Conservation (phyloP, 2,888 invertebrate genomes). For the Andrena praecox region DNA sequence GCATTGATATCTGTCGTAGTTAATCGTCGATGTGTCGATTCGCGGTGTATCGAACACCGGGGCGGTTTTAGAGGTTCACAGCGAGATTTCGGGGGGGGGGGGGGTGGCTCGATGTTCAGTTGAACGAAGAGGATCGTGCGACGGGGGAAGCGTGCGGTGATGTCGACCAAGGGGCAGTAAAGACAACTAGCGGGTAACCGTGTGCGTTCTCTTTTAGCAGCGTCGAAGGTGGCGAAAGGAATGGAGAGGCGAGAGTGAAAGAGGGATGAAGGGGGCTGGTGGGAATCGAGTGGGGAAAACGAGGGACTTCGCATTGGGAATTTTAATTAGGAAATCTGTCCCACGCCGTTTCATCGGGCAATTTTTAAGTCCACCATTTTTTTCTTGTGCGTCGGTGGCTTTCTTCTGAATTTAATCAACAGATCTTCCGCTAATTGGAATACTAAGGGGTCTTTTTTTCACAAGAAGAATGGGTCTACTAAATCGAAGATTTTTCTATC, state of each 20-base stretch:
- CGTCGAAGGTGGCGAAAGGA: not conserved
- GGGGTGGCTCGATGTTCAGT: constrained; percentile 9
- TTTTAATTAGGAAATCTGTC: not conserved
- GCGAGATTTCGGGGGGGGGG: not conserved
- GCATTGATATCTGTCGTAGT: constrained; percentile 38
- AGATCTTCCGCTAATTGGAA: not conserved
- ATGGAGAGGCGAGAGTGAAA: not conserved
- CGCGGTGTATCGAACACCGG: not conserved
- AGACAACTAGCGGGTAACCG: constrained; percentile 12
- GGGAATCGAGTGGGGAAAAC: not conserved
- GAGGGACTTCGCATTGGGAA: not conserved
- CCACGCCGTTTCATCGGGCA: not conserved
- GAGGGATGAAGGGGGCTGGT: not conserved
- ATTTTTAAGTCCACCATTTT: not conserved
- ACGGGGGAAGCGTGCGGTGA: not conserved
- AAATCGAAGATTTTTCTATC: too few species aligned
- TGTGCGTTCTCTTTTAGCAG: not conserved
- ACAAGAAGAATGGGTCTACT: too few species aligned
- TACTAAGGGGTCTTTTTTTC: too few species aligned
- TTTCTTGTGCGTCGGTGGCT: too few species aligned
- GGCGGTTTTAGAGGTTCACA: not conserved
- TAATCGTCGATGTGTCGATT: constrained; percentile 40
- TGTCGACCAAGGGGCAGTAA: constrained; percentile 45
- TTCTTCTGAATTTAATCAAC: not conserved
- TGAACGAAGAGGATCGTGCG: not conserved